Percentiles rank a stretch among this genome's conserved stretches.
Evolutionary conservation across 2,113 vertebrate species (phyloP).

Genomic region (Syrmaticus mikado): DNA sequence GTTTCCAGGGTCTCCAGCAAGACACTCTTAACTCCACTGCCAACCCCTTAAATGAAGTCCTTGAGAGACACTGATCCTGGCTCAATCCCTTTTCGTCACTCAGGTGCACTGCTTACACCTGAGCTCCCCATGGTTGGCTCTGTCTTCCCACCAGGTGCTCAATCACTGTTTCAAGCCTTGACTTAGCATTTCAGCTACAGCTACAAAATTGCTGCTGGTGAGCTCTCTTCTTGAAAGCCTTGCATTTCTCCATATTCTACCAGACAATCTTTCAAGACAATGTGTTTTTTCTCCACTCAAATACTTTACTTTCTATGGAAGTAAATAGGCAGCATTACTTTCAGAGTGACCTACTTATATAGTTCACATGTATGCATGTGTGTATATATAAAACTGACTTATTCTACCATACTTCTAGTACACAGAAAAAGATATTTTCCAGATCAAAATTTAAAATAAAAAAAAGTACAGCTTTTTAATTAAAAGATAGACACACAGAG

Average conservation of each 20-base stretch:
- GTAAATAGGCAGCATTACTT: neutral
- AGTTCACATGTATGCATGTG: neutral
- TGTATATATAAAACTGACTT: neutral
- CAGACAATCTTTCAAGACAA: neutral
- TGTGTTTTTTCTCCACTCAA: neutral
- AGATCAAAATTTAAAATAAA: neutral
- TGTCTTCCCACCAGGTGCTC: too few species aligned
- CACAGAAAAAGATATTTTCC: neutral
- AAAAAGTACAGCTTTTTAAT: neutral
- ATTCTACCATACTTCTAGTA: neutral
- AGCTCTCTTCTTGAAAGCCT: neutral
- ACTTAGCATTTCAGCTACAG: too few species aligned
- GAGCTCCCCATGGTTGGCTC: too few species aligned
- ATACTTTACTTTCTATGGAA: neutral
- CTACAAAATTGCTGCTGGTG: too few species aligned
- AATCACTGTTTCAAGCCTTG: too few species aligned
- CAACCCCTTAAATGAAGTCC: too few species aligned
- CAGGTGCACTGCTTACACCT: too few species aligned
- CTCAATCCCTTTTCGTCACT: too few species aligned
- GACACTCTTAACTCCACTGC: too few species aligned
- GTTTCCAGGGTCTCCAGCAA: too few species aligned
- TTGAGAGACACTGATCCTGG: too few species aligned
- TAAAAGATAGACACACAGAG: neutral
- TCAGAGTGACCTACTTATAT: neutral
- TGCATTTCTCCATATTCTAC: neutral